Percentiles rank a stretch among this genome's conserved stretches.
phyloP scores from a whole-genome alignment of 2,113 vertebrate genomes.

The Sebastes fasciatus region DNA sequence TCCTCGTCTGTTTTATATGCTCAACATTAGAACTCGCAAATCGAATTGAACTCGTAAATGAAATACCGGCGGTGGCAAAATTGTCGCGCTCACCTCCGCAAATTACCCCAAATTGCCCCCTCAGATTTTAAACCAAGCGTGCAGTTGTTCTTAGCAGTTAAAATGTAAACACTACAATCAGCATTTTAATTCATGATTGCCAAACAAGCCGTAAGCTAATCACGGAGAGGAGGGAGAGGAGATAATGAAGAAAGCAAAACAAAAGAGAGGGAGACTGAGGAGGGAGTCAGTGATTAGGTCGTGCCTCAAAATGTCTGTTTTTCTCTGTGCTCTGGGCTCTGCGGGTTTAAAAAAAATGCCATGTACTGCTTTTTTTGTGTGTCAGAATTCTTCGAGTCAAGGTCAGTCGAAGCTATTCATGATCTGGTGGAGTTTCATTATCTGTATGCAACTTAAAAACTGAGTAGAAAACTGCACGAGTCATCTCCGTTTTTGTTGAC shows the following conservation, averaged over 20 bases:
- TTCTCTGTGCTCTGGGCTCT: slow-evolving; percentile 24
- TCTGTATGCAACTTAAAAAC: background rate
- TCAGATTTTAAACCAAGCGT: slow-evolving; percentile 55
- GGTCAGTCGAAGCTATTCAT: slow-evolving; percentile 17
- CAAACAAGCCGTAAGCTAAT: slow-evolving; percentile 75
- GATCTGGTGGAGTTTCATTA: background rate
- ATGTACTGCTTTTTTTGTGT: background rate
- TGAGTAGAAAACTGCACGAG: background rate
- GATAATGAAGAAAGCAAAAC: slow-evolving; percentile 67
- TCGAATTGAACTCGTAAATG: slow-evolving; percentile 18
- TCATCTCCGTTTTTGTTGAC: slow-evolving; percentile 12
- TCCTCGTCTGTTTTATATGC: background rate
- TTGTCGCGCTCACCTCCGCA: slow-evolving; percentile 44
- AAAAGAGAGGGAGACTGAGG: slow-evolving; percentile 22
- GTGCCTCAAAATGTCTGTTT: slow-evolving; percentile 37
- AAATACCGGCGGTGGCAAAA: slow-evolving; percentile 18
- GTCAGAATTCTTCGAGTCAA: slow-evolving; percentile 18
- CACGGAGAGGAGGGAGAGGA: slow-evolving; percentile 36
- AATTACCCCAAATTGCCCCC: slow-evolving; percentile 57
- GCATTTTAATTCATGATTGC: slow-evolving; percentile 74
- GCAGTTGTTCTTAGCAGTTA: slow-evolving; percentile 66
- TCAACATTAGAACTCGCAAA: background rate
- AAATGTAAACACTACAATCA: slow-evolving; percentile 75
- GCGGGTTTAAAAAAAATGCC: slow-evolving; percentile 33
- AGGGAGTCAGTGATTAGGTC: slow-evolving; percentile 60